Conservation (phyloP, 2,113 vertebrate genomes). For the Cebidichthys violaceus region DNA sequence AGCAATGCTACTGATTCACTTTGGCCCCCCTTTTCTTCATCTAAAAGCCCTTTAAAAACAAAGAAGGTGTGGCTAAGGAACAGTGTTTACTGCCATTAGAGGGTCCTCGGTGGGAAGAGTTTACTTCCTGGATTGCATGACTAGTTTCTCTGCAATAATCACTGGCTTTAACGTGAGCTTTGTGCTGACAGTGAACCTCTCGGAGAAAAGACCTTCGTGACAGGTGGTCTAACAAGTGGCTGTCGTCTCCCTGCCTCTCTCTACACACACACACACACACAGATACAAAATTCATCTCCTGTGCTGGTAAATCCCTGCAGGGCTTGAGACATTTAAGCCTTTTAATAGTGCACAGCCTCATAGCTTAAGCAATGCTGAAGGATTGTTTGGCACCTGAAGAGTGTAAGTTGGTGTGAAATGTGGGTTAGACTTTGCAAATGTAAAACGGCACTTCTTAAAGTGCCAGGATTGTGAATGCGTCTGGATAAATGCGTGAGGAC, state of each 20-base stretch:
- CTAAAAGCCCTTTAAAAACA: neutral
- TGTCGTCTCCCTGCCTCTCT: neutral
- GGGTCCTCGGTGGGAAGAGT: neutral
- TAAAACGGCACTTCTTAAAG: neutral
- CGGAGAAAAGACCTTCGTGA: neutral
- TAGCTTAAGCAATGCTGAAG: slow-evolving; percentile 32
- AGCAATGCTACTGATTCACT: neutral
- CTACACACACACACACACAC: neutral
- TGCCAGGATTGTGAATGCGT: neutral
- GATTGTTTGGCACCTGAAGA: slow-evolving; percentile 8
- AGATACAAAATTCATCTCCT: neutral
- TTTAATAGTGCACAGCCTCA: slow-evolving; percentile 35
- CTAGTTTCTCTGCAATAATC: neutral
- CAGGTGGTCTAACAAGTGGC: slow-evolving; percentile 20
- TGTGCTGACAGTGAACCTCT: neutral
- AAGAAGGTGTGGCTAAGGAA: too few relatives aligned
- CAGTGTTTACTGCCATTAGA: neutral
- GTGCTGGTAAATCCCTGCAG: slow-evolving; percentile 36
- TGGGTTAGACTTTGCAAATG: slow-evolving; percentile 20
- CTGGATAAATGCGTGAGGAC: neutral
- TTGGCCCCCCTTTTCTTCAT: neutral
- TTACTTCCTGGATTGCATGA: slow-evolving; percentile 23
- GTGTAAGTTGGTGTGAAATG: slow-evolving; percentile 1
- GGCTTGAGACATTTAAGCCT: slow-evolving; percentile 32
- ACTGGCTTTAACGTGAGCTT: neutral